phyloP scores from a whole-genome alignment of 2,113 vertebrate species.

The Elgaria multicarinata region DNA sequence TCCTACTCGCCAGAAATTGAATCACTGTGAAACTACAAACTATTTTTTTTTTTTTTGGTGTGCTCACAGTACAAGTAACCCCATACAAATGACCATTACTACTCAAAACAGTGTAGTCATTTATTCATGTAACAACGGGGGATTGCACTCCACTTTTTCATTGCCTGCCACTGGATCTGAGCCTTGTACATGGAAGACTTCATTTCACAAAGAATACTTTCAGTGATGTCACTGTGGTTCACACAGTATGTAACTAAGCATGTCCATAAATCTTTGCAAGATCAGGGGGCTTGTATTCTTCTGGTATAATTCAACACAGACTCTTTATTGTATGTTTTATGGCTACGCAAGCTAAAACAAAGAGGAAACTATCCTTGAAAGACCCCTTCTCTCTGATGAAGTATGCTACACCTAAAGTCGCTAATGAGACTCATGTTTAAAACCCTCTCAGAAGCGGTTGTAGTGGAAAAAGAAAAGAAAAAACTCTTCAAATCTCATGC shows the following conservation, averaged over 20 bases:
- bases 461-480: neutral
- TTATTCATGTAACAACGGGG: neutral
- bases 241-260: neutral
- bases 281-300: neutral
- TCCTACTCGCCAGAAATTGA: no score
- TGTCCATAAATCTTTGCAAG: neutral
- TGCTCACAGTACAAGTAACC: neutral
- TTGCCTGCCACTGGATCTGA: neutral
- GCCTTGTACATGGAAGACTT: neutral
- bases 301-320: neutral
- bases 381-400: neutral
- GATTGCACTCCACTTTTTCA: neutral
- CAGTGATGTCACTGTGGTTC: neutral
- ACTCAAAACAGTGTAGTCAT: neutral
- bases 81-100: neutral
- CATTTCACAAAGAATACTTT: neutral
- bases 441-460: neutral
- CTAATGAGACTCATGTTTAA: neutral
- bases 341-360: neutral
- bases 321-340: neutral
- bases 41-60: neutral
- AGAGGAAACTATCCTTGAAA: accelerated
- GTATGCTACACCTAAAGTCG: accelerated
- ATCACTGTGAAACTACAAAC: neutral
- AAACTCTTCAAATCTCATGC: neutral